These are phyloP conservation scores for Brachynemurus nebulosus DNA, from an alignment of 2,888 invertebrate genomes.

Conservation along the genomic window DNA sequence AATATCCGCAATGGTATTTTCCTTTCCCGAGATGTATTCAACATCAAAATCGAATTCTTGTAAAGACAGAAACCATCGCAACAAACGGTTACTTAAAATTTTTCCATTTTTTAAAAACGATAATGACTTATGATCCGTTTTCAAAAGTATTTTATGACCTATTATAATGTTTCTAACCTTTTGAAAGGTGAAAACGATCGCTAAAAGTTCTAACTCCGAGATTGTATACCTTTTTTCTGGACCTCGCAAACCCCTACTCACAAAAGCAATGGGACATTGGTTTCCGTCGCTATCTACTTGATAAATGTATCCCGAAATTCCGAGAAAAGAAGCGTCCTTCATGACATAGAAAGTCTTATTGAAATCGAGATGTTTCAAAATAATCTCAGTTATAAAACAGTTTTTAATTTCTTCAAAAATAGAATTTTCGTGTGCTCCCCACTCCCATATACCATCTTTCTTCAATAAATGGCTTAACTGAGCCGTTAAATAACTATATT, in stretches of 20 bases:
- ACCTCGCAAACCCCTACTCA: not conserved
- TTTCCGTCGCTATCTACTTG: not conserved
- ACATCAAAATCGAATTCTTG: conserved; percentile 11
- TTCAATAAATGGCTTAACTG: not conserved
- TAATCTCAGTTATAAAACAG: no score
- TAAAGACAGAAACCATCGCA: conserved; percentile 12
- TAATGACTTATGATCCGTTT: conserved; percentile 13
- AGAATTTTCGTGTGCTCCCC: not conserved
- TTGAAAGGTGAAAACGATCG: conserved; percentile 10
- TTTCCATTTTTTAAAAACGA: conserved; percentile 12
- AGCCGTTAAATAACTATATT: no score
- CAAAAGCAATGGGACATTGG: conserved; percentile 1
- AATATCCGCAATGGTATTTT: conserved; percentile 12
- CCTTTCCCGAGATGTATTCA: conserved; percentile 9
- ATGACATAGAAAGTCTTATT: not conserved
- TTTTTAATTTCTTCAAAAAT: not conserved
- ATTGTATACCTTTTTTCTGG: conserved; percentile 8
- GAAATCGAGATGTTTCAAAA: not conserved
- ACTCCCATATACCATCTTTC: not conserved
- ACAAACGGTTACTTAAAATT: conserved; percentile 10
- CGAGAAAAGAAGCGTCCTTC: not conserved
- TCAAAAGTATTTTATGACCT: conserved; percentile 8
- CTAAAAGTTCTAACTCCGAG: conserved; percentile 11
- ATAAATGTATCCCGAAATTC: not conserved
- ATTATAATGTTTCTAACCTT: conserved; percentile 8